These are phyloP conservation scores for Arvicanthis niloticus DNA, from an alignment of 2,113 vertebrate genomes.

Conservation along the genomic window DNA sequence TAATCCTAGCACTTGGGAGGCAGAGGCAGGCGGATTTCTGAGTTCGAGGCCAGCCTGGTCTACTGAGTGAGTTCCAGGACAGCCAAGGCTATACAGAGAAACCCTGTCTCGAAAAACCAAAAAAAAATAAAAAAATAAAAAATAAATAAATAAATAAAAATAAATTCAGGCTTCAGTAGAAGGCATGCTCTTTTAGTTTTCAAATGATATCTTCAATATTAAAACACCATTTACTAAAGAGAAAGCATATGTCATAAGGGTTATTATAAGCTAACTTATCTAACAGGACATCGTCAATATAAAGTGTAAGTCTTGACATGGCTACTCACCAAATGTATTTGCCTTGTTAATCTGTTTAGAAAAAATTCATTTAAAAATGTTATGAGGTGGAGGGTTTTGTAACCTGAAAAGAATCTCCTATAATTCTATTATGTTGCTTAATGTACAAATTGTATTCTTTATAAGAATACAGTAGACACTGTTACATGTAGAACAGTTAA, in stretches of 20 bases:
- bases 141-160: no score
- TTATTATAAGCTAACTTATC: conserved; percentile 42
- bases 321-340: neutral
- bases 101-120: no score
- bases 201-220: conserved; percentile 37
- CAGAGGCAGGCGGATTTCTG: no score
- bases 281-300: neutral
- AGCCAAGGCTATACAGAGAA: no score
- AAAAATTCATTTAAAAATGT: neutral
- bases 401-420: neutral
- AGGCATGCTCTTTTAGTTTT: conserved; percentile 38
- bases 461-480: no score
- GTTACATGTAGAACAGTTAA: conserved; percentile 33
- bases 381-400: neutral
- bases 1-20: no score
- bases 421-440: neutral
- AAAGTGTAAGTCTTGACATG: neutral
- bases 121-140: no score
- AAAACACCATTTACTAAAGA: conserved; percentile 52
- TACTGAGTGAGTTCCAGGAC: no score
- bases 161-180: conserved; percentile 43
- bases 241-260: neutral
- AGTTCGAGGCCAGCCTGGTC: no score
- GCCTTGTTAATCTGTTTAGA: neutral
- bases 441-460: neutral